Evolutionary conservation across 1,140 invertebrate species (phyloP), one percentile per base, ranked within the genome.

Genomic region (Dryas iulia): DNA sequence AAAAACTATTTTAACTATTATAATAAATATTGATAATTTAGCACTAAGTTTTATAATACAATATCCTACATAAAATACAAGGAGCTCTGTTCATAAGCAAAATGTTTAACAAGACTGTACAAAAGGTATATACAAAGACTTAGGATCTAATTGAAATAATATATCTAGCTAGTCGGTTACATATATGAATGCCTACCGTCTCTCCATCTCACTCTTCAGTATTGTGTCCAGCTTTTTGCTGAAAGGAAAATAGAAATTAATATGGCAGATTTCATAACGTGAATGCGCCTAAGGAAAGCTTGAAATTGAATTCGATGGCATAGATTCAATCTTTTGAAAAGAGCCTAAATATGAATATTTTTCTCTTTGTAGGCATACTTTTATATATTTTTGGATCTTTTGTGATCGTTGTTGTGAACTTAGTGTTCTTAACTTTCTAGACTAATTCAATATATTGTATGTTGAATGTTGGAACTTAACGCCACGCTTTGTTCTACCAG

Each of bases 211-310:
- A 53, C 54, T 66, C 82, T 71, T 75, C 76, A 95, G 89, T 95
- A 94, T 77, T 95, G 94, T 85, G 94, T 95, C 94, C 94, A 95
- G 90, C 92, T 95, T 92, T 95, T 95, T 72, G 94, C 94, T 94
- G 88, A 64, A 91, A 87, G 18, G 71, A 78, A 84, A 79, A 79
- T 54, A 26, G 14, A 33, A 35, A 63, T 56, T 63, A 63, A 56
- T 63, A 31, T 23, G 47, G 28, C 23, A 11, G 12, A 25, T 56
- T 56, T 23, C 11, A 23, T n/a, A 54, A 24, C 3, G 11, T 8
- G 53, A 54, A 54, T 54, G 53, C 23, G 10, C 0, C 21, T 54
- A 25, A 0, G 24, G 23, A 14, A 12, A 53, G 21, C 18, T 53
- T 23, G 52, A 23, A 56, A 56, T 56, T 56, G 53, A 56, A 56